Evolutionary conservation across 2,113 vertebrate species (phyloP).

Genomic region (Hystrix cristata): DNA sequence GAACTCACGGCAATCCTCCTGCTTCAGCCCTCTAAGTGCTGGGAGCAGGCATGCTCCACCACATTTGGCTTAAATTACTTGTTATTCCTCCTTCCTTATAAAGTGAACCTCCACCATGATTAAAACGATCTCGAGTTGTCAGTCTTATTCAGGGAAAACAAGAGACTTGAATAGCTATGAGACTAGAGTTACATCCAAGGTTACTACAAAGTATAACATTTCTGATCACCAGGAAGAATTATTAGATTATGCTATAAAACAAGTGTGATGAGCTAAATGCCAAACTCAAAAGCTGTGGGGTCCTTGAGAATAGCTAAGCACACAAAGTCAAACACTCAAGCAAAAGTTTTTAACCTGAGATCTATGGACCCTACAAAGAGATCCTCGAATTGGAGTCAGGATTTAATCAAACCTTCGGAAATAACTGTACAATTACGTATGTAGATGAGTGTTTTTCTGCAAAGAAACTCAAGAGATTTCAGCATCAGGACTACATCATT

Average conservation of each 20-base stretch:
- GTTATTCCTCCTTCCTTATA: not conserved
- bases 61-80: not conserved
- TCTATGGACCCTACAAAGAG: not conserved
- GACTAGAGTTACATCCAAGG: not conserved
- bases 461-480: not conserved
- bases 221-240: constrained; percentile 30
- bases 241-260: not conserved
- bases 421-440: not conserved
- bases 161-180: not conserved
- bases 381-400: not conserved
- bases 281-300: not conserved
- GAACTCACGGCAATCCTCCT: not conserved
- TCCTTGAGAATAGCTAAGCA: not conserved
- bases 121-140: not conserved
- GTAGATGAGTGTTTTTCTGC: not conserved
- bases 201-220: not conserved
- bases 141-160: not conserved
- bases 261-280: not conserved
- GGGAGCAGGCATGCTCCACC: not conserved
- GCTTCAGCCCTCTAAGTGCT: not conserved
- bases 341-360: not conserved
- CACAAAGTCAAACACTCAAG: not conserved
- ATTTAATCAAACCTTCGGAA: not conserved
- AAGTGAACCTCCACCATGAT: not conserved
- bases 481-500: constrained; percentile 17